A percentile compares a stretch with the other conserved stretches of the same genome.
These are phyloP conservation scores for Oophaga pumilio DNA, from an alignment of 2,113 vertebrate genomes.

Conservation along the genomic window DNA sequence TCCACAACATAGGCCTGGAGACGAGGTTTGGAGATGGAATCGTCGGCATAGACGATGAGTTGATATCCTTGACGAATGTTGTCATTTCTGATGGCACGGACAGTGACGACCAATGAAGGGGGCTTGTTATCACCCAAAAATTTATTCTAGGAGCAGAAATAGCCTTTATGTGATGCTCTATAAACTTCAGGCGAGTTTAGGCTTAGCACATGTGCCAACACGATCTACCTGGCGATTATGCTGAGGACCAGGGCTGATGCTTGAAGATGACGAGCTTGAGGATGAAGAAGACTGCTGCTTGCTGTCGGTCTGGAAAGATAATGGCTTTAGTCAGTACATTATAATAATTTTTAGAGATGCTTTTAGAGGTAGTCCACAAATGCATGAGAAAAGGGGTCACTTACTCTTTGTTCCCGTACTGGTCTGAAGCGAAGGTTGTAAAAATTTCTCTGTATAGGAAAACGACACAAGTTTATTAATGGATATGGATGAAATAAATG, in stretches of 20 bases:
- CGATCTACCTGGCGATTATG: not conserved
- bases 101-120: slow-evolving; percentile 70
- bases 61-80: slow-evolving; percentile 71
- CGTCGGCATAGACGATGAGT: slow-evolving; percentile 69
- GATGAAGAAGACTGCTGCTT: not conserved
- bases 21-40: slow-evolving; percentile 54
- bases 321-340: not conserved
- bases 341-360: too few relatives aligned
- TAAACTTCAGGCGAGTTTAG: not conserved
- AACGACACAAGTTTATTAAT: not conserved
- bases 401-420: not conserved
- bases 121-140: slow-evolving; percentile 68
- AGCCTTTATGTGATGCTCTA: not conserved
- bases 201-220: too few relatives aligned
- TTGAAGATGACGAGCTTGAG: slow-evolving; percentile 31
- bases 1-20: slow-evolving; percentile 74
- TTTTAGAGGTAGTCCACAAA: not conserved
- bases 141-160: slow-evolving; percentile 63
- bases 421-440: slow-evolving; percentile 39
- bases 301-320: not conserved
- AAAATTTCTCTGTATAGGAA: slow-evolving; percentile 15
- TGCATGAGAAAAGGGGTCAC: not conserved
- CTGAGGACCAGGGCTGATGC: not conserved
- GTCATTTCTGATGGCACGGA: slow-evolving; percentile 68
- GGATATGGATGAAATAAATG: not conserved